Conservation (phyloP, 2,113 vertebrate genomes). For the Saccopteryx leptura region DNA sequence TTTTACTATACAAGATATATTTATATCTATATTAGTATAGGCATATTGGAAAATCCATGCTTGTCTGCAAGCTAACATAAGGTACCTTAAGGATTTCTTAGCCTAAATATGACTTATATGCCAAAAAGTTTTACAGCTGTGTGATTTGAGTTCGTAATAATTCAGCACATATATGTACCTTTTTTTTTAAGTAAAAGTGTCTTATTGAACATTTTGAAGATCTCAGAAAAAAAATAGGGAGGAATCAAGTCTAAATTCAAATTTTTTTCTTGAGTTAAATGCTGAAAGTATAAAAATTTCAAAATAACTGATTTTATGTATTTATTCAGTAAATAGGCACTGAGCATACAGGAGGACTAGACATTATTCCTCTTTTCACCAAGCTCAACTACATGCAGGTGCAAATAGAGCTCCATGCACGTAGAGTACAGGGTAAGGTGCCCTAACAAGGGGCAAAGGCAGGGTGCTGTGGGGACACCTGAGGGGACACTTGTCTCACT, state of each 20-base stretch:
- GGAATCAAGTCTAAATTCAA: conserved; percentile 40
- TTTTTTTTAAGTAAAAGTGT: not conserved
- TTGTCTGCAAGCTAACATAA: conserved; percentile 43
- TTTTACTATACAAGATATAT: conserved; percentile 29
- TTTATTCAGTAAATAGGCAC: not conserved
- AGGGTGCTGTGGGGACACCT: not conserved
- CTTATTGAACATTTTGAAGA: conserved; percentile 23
- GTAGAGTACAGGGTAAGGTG: no score
- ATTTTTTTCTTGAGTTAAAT: not conserved
- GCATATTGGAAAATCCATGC: not conserved
- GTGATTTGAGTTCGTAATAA: conserved; percentile 49
- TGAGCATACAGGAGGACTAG: not conserved
- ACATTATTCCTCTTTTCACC: not conserved
- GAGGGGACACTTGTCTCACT: not conserved
- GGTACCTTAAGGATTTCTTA: conserved; percentile 48
- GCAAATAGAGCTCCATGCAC: not conserved
- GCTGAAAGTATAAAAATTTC: not conserved
- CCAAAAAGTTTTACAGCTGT: not conserved
- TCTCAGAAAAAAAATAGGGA: conserved; percentile 36
- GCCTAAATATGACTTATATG: conserved; percentile 16
- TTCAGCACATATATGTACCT: conserved; percentile 17
- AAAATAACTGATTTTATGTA: not conserved
- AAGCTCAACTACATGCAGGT: not conserved
- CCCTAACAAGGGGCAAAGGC: not conserved
- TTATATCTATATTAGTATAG: conserved; percentile 43